Percentiles rank a stretch among this genome's conserved stretches.
Conservation (phyloP, 2,797 vertebrate species). For the Eleutherodactylus coqui region DNA sequence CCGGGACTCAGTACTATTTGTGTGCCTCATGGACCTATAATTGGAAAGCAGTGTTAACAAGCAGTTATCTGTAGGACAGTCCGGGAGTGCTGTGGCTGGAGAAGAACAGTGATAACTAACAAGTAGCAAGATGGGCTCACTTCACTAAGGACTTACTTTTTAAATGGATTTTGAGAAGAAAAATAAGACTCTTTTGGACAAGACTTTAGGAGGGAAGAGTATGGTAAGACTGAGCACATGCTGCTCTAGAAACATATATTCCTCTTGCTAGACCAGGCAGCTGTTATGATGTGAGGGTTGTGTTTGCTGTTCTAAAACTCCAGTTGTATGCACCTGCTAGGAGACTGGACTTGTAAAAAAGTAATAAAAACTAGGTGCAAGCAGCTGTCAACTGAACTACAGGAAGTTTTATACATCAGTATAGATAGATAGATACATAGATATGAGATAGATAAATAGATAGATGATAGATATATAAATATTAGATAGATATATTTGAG, state of each 20-base stretch:
- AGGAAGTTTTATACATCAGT: not conserved
- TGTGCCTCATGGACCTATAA: slow-evolving; percentile 89
- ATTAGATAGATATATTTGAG: not conserved
- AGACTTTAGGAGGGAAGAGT: slow-evolving; percentile 70
- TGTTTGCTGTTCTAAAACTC: not conserved
- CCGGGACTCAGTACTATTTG: slow-evolving; percentile 85
- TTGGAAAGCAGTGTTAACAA: slow-evolving; percentile 85
- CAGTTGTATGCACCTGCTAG: not conserved
- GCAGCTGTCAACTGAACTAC: not conserved
- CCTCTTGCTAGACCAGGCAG: slow-evolving; percentile 50
- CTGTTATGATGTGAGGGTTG: slow-evolving; percentile 22
- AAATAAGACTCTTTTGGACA: slow-evolving; percentile 70
- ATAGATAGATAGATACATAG: too few species aligned
- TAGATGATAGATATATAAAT: not conserved
- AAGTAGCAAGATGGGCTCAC: slow-evolving; percentile 71
- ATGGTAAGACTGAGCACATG: slow-evolving; percentile 80
- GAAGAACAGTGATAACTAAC: slow-evolving; percentile 71
- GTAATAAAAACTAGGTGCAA: not conserved
- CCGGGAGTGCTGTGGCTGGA: slow-evolving; percentile 77
- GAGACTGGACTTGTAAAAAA: not conserved
- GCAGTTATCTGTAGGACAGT: slow-evolving; percentile 78
- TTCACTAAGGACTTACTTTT: slow-evolving; percentile 64
- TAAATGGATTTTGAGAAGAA: slow-evolving; percentile 74
- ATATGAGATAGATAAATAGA: too few species aligned
- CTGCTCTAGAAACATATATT: slow-evolving; percentile 40